A percentile compares a stretch with the other conserved stretches of the same genome.
Conservation (phyloP, 2,888 invertebrate species). For the Parelbella ahira region DNA sequence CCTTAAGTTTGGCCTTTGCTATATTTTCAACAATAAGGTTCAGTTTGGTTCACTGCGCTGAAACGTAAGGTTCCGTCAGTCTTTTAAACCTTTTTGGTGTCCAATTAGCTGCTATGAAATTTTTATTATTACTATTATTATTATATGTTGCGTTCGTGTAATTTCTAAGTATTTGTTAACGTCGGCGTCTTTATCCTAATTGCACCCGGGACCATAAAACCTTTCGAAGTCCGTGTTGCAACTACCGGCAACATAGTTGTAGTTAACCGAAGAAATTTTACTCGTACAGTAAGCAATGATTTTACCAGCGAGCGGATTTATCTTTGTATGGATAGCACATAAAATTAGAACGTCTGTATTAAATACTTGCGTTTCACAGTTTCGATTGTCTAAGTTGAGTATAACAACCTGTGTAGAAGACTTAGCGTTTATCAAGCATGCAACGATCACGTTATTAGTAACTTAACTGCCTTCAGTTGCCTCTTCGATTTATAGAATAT, state of each 20-base stretch:
- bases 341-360: slow-evolving; percentile 4
- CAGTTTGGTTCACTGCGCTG: too few species aligned
- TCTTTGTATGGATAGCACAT: slow-evolving; percentile 2
- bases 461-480: too few species aligned
- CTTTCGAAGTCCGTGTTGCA: slow-evolving; percentile 39
- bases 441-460: too few species aligned
- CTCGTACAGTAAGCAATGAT: slow-evolving; percentile 5
- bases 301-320: slow-evolving; percentile 5
- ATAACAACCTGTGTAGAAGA: too few species aligned
- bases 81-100: slow-evolving; percentile 27
- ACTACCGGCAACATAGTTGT: slow-evolving; percentile 58
- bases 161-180: slow-evolving; percentile 47
- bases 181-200: slow-evolving; percentile 62
- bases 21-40: too few species aligned
- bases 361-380: neutral
- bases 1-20: too few species aligned
- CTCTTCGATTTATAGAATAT: too few species aligned
- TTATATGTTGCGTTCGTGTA: slow-evolving; percentile 36
- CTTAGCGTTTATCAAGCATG: too few species aligned
- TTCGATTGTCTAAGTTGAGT: too few species aligned
- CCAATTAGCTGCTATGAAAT: slow-evolving; percentile 59
- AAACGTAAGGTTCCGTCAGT: too few species aligned
- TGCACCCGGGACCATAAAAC: slow-evolving; percentile 53
- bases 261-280: too few species aligned
- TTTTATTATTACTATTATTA: too few species aligned